Evolutionary conservation across 1,140 invertebrate genomes (phyloP).

Genomic region (Drosophila lacertosa): DNA sequence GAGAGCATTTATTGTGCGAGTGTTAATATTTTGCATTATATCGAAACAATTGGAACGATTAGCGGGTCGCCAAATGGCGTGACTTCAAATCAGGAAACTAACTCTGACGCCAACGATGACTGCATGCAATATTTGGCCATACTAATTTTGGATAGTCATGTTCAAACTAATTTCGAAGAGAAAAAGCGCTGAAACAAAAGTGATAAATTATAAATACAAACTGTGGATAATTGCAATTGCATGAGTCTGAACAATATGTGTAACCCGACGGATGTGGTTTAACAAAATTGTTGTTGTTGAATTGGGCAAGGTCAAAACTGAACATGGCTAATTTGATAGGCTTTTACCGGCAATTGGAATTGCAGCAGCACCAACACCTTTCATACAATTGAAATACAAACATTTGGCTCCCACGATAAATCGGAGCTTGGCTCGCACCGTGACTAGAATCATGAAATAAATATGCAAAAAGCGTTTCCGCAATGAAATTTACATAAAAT

Average conservation of each 20-base stretch:
- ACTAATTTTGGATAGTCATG: slow-evolving; percentile 36
- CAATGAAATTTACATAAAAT: slow-evolving; percentile 71
- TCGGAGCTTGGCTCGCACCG: slow-evolving; percentile 16
- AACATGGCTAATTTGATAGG: slow-evolving; percentile 30
- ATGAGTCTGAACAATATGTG: slow-evolving; percentile 32
- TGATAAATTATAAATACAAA: slow-evolving; percentile 27
- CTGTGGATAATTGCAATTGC: slow-evolving; percentile 43
- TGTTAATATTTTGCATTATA: slow-evolving; percentile 12
- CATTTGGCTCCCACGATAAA: slow-evolving; percentile 63
- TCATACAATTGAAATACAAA: slow-evolving; percentile 37
- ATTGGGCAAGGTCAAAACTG: slow-evolving; percentile 37
- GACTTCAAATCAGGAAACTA: slow-evolving; percentile 36
- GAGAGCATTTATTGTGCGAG: background rate
- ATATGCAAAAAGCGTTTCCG: slow-evolving; percentile 70
- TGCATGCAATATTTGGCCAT: slow-evolving; percentile 22
- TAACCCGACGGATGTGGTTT: slow-evolving; percentile 31
- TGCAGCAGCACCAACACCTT: slow-evolving; percentile 10
- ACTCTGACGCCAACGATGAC: slow-evolving; percentile 12
- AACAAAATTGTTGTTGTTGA: slow-evolving; percentile 10
- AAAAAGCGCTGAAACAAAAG: background rate
- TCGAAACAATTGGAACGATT: slow-evolving; percentile 23
- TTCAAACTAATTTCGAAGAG: slow-evolving; percentile 30
- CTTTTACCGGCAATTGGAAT: slow-evolving; percentile 14
- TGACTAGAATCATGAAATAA: slow-evolving; percentile 56
- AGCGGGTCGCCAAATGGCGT: slow-evolving; percentile 17